phyloP scores from a whole-genome alignment of 2,797 vertebrate species.

The Taeniopygia guttata region DNA sequence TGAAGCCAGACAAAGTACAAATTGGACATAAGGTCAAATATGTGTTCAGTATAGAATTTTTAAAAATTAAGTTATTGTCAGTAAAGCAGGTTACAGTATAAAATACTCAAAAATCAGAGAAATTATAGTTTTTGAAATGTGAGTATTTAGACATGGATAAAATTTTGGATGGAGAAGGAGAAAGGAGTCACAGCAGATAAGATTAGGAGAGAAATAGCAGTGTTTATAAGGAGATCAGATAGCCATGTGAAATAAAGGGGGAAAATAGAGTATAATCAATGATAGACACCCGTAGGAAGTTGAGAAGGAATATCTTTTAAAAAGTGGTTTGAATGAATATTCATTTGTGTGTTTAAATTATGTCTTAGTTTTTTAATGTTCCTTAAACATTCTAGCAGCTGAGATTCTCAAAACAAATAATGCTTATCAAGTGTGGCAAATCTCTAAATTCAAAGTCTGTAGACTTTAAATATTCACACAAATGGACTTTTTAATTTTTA shows the following conservation, averaged over 20 bases:
- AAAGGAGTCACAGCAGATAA: not conserved
- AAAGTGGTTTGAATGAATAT: not conserved
- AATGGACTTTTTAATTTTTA: not conserved
- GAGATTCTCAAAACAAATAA: not conserved
- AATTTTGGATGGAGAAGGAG: not conserved
- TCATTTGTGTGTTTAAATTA: not conserved
- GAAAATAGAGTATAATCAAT: not conserved
- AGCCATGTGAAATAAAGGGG: not conserved
- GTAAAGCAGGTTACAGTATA: not conserved
- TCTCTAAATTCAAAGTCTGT: not conserved
- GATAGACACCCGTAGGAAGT: not conserved
- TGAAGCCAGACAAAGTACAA: not conserved
- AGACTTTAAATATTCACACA: not conserved
- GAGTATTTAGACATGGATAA: not conserved
- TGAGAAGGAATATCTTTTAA: not conserved
- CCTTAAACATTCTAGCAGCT: not conserved
- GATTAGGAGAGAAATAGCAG: not conserved
- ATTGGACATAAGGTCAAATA: not conserved
- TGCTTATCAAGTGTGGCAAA: not conserved
- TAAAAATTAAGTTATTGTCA: not conserved
- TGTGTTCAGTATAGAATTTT: not conserved
- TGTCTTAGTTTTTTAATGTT: not conserved
- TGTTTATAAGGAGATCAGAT: not conserved
- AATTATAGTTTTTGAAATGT: not conserved
- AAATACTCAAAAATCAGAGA: not conserved